Conservation (phyloP, 2,113 vertebrate species). For the Rutilus rutilus region DNA sequence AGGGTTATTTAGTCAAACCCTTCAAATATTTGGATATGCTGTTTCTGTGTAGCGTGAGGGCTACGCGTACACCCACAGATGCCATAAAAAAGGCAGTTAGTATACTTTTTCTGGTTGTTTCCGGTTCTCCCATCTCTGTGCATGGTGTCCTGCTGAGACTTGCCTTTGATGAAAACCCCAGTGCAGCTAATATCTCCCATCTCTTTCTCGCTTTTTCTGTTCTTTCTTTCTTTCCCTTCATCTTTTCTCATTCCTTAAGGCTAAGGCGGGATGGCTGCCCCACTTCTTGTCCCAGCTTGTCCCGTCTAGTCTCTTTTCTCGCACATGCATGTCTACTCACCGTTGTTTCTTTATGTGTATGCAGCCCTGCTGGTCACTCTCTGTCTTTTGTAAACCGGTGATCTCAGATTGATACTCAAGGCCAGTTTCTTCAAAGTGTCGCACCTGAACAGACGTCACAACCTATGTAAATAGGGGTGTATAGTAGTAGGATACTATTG, state of each 20-base stretch:
- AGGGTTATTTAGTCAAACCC: not conserved
- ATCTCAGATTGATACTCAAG: not conserved
- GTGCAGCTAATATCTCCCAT: constrained; percentile 35
- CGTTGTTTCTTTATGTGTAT: constrained; percentile 2
- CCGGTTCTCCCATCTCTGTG: constrained; percentile 43
- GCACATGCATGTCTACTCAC: not conserved
- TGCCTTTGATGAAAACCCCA: constrained; percentile 54
- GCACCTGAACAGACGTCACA: not conserved
- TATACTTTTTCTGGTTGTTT: constrained; percentile 9
- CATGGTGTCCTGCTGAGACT: constrained; percentile 60
- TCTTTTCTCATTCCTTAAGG: constrained; percentile 37
- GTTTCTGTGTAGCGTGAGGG: not conserved
- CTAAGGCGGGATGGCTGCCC: constrained; percentile 15
- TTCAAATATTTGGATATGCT: not conserved
- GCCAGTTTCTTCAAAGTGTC: not conserved
- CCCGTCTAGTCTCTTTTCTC: not conserved
- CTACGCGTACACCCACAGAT: no score
- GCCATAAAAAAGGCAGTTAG: not conserved
- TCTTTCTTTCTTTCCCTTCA: constrained; percentile 22
- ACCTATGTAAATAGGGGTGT: not conserved
- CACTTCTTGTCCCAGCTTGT: constrained; percentile 18
- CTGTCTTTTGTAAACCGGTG: not conserved
- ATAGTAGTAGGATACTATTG: not conserved
- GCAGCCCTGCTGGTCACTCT: not conserved
- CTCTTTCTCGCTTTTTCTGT: constrained; percentile 67